Evolutionary conservation across 2,888 invertebrate species (phyloP).

Genomic region (Apeira syringaria): DNA sequence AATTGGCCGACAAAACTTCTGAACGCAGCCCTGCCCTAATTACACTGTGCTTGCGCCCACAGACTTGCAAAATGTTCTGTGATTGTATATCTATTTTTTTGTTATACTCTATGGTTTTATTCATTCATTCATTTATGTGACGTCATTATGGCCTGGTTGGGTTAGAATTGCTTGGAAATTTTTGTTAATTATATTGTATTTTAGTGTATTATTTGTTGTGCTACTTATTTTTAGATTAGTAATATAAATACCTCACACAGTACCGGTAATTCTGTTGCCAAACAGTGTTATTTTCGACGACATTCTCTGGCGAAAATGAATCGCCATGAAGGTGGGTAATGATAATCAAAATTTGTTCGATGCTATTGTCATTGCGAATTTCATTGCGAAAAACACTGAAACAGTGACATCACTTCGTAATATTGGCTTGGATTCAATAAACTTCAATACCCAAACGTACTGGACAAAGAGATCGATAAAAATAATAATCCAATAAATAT

Average conservation of each 20-base stretch:
- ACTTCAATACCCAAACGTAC: constrained; percentile 28
- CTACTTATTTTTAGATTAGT: constrained; percentile 81
- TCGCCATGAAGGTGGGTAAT: constrained; percentile 96
- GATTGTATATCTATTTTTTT: no score
- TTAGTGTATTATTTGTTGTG: constrained; percentile 84
- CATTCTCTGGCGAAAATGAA: constrained; percentile 89
- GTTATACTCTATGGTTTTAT: no score
- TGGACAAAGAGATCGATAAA: constrained; percentile 31
- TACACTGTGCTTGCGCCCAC: no score
- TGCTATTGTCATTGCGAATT: constrained; percentile 77
- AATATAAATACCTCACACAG: constrained; percentile 79
- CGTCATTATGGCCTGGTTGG: constrained; percentile 88
- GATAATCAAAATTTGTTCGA: constrained; percentile 83
- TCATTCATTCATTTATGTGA: constrained; percentile 72
- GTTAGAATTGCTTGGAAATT: constrained; percentile 88
- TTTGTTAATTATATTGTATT: constrained; percentile 87
- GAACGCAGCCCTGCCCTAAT: no score
- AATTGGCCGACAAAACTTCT: no score
- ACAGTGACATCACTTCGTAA: constrained; percentile 36
- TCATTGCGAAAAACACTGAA: constrained; percentile 55
- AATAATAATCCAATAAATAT: constrained; percentile 55
- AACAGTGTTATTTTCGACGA: constrained; percentile 72
- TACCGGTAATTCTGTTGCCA: constrained; percentile 76
- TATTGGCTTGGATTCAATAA: constrained; percentile 31
- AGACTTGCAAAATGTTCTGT: no score